Conservation (phyloP, 2,113 vertebrate genomes). For the Chascanopsetta lugubris region DNA sequence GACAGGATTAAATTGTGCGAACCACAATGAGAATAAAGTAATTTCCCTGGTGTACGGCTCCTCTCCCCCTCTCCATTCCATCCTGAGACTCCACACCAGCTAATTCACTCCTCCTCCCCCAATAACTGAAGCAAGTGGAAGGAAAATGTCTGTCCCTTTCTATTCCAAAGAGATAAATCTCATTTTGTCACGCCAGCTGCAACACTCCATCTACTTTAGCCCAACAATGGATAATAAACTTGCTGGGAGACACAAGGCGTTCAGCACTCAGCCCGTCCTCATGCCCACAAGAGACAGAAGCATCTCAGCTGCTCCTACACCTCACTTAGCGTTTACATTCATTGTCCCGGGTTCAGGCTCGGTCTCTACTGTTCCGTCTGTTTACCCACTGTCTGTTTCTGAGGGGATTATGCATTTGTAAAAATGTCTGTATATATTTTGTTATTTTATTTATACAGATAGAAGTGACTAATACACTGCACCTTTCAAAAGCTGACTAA, state of each 20-base stretch:
- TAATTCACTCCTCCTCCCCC: conserved; percentile 34
- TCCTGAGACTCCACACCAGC: conserved; percentile 6
- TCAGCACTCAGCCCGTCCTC: conserved; percentile 28
- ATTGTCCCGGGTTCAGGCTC: conserved; percentile 42
- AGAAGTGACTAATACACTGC: too few relatives aligned
- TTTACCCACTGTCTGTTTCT: conserved; percentile 44
- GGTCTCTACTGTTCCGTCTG: conserved; percentile 3
- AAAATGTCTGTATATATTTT: too few relatives aligned
- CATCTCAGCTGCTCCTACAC: conserved; percentile 54
- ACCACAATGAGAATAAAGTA: conserved; percentile 63
- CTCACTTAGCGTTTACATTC: conserved; percentile 58
- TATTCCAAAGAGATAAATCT: conserved; percentile 61
- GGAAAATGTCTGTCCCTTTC: conserved; percentile 49
- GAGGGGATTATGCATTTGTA: too few relatives aligned
- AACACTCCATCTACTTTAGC: conserved; percentile 42
- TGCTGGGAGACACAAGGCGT: conserved; percentile 16
- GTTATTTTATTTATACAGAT: too few relatives aligned
- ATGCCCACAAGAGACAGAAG: conserved; percentile 58
- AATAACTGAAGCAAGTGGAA: conserved; percentile 16
- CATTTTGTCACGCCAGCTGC: conserved; percentile 51
- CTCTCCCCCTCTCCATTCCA: conserved; percentile 23
- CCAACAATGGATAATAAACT: conserved; percentile 53
- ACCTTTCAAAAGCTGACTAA: too few relatives aligned
- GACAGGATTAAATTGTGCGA: conserved; percentile 65
- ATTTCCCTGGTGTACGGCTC: conserved; percentile 60